phyloP scores from a whole-genome alignment of 1,140 invertebrate genomes.

The Drosophila aff. region DNA sequence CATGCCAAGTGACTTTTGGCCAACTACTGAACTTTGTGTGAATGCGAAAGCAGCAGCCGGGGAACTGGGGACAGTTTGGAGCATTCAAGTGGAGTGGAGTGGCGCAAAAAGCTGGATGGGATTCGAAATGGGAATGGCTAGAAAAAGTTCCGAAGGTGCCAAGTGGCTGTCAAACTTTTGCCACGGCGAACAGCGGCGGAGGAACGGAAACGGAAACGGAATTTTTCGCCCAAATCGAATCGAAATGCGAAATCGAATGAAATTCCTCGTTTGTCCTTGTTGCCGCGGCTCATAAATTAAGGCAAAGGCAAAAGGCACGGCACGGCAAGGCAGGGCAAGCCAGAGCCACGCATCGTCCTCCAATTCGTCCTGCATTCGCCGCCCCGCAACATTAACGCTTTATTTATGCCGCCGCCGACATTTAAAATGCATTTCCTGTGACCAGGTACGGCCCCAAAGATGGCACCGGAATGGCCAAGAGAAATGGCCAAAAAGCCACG shows the following conservation, averaged over 20 bases:
- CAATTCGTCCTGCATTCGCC: slow-evolving; percentile 15
- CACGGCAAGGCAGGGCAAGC: slow-evolving; percentile 42
- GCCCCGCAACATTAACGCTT: slow-evolving; percentile 73
- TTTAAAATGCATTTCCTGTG: slow-evolving; percentile 78
- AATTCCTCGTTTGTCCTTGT: slow-evolving; percentile 56
- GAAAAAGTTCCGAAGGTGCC: slow-evolving; percentile 73
- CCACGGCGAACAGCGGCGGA: slow-evolving; percentile 18
- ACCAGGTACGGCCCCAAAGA: slow-evolving; percentile 39
- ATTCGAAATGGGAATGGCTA: slow-evolving; percentile 12
- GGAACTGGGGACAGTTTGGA: slow-evolving; percentile 39
- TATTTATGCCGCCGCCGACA: slow-evolving; percentile 75
- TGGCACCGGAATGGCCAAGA: slow-evolving; percentile 23
- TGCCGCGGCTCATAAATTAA: slow-evolving; percentile 76
- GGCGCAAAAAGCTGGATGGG: slow-evolving; percentile 12
- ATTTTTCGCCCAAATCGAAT: slow-evolving; percentile 64
- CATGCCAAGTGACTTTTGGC: slow-evolving; percentile 83
- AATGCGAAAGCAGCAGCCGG: slow-evolving; percentile 33
- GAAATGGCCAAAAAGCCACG: slow-evolving; percentile 36
- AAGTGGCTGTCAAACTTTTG: slow-evolving; percentile 81
- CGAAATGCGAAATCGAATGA: slow-evolving; percentile 59
- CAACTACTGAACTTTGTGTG: slow-evolving; percentile 78
- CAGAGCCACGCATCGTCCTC: slow-evolving; percentile 7
- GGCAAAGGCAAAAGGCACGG: slow-evolving; percentile 29
- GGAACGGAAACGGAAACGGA: slow-evolving; percentile 11
- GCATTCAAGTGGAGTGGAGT: slow-evolving; percentile 13